Evolutionary conservation across 2,888 invertebrate genomes (phyloP), one percentile per base, ranked within the genome.

Genomic region (Neoaliturus tenellus): DNA sequence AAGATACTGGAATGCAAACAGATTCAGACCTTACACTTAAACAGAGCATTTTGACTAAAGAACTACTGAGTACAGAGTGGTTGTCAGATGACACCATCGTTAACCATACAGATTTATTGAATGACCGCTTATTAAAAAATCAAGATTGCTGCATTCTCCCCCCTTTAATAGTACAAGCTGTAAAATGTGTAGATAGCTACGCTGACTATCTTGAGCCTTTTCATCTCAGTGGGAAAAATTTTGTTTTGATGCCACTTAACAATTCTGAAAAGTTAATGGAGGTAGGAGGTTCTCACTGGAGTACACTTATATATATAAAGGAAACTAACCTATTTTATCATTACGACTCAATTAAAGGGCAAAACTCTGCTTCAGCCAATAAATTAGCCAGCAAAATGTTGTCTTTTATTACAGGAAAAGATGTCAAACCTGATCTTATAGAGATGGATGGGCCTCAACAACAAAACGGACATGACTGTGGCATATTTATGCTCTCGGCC

Each of bases 401-500:
- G 25, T 67, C 25, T 25, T 67, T 25, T 28, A 67, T 8, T 25
- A 67, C 67, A 14, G 67, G 6, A 25, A 20, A 28, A 3, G 31
- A 67, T 14, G 14, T 67, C 25, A 28, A 14, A 67, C 67, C 67
- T 17, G 28, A 25, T 67, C 67, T 67, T 17, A 25, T 67, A 2
- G 67, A 67, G 67, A 14, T 67, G 8, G 67, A 67, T 14, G 67
- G 67, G 6, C 67, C 67, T 6, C 67, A 67, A 67, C 67, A 67
- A 67, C 3, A 67, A 23, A 67, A 67, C 23, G 28, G 67, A 3
- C 25, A 67, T 67, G 67, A 67, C 25, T 67, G 67, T 28, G 67
- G 67, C 14, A 23, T 67, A 8, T 67, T 67, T 17, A 67, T 67
- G 67, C 67, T 67, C 67, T 25, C 25, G 5, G 67, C 67, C 14